These are phyloP conservation scores for Nemoura dubitans DNA, from an alignment of 2,888 invertebrate genomes.

Conservation along the genomic window DNA sequence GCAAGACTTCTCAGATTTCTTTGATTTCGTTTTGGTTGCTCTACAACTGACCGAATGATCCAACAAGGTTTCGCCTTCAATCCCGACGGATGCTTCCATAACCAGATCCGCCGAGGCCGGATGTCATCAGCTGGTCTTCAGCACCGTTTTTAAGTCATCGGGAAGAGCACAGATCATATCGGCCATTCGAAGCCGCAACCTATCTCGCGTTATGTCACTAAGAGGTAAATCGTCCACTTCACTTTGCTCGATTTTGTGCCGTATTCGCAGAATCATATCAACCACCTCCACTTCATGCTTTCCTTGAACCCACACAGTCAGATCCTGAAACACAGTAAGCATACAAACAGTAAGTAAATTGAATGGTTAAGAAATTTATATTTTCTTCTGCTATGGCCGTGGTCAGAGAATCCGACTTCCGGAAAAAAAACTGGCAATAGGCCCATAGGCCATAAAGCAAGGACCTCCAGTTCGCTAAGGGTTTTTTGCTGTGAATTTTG, in stretches of 20 bases:
- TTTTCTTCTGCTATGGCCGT: too few species aligned
- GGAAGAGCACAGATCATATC: slow-evolving; percentile 85
- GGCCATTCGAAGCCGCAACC: slow-evolving; percentile 69
- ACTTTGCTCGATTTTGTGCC: slow-evolving; percentile 83
- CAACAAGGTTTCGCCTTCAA: not conserved
- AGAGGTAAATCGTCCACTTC: slow-evolving; percentile 66
- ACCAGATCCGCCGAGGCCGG: not conserved
- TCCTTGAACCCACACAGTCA: slow-evolving; percentile 89
- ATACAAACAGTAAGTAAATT: slow-evolving; percentile 5
- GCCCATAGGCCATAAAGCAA: too few species aligned
- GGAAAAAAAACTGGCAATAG: too few species aligned
- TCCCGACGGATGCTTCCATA: slow-evolving; percentile 3
- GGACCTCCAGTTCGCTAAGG: too few species aligned
- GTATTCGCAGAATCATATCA: slow-evolving; percentile 93
- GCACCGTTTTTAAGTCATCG: slow-evolving; percentile 85
- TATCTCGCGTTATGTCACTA: slow-evolving; percentile 64
- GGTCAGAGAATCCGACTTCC: too few species aligned
- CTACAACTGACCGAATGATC: not conserved
- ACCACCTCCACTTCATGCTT: slow-evolving; percentile 97
- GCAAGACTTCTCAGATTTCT: not conserved
- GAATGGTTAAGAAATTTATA: too few species aligned
- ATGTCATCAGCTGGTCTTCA: slow-evolving; percentile 59
- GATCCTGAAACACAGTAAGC: slow-evolving; percentile 68
- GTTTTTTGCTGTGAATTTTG: too few species aligned
- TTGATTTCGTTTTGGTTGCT: not conserved